phyloP scores from a whole-genome alignment of 1,140 invertebrate species.

The Episyrphus balteatus region DNA sequence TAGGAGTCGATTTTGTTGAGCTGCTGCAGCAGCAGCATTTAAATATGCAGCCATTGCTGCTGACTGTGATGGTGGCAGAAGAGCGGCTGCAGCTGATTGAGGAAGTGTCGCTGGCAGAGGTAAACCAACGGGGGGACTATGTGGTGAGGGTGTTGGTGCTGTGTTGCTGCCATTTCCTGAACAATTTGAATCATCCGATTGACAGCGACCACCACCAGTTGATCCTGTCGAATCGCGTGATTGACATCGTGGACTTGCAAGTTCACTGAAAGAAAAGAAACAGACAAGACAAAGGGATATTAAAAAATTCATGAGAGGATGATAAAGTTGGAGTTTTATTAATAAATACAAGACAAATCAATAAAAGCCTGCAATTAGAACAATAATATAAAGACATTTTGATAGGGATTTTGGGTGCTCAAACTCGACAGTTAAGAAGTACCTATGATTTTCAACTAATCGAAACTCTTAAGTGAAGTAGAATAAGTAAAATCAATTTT shows the following conservation, averaged over 20 bases:
- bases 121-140: constrained; percentile 41
- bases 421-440: too few relatives aligned
- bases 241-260: constrained; percentile 61
- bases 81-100: constrained; percentile 43
- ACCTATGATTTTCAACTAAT: too few relatives aligned
- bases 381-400: too few relatives aligned
- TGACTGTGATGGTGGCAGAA: constrained; percentile 59
- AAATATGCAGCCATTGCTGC: constrained; percentile 68
- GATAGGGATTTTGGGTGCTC: too few relatives aligned
- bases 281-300: background rate
- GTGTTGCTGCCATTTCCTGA: constrained; percentile 48
- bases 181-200: constrained; percentile 55
- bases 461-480: too few relatives aligned
- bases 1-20: constrained; percentile 62
- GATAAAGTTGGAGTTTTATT: background rate
- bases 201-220: constrained; percentile 42
- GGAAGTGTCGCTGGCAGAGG: constrained; percentile 40
- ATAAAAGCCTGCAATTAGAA: background rate
- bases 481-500: too few relatives aligned
- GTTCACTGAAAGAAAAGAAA: constrained; percentile 51
- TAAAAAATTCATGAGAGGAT: background rate
- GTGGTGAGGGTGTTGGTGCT: constrained; percentile 39
- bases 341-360: background rate
- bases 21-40: constrained; percentile 48
- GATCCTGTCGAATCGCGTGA: constrained; percentile 58